Percentiles rank a stretch among this genome's conserved stretches.
These are phyloP conservation scores for Diuraphis noxia DNA, from an alignment of 1,140 invertebrate species.

Conservation along the genomic window DNA sequence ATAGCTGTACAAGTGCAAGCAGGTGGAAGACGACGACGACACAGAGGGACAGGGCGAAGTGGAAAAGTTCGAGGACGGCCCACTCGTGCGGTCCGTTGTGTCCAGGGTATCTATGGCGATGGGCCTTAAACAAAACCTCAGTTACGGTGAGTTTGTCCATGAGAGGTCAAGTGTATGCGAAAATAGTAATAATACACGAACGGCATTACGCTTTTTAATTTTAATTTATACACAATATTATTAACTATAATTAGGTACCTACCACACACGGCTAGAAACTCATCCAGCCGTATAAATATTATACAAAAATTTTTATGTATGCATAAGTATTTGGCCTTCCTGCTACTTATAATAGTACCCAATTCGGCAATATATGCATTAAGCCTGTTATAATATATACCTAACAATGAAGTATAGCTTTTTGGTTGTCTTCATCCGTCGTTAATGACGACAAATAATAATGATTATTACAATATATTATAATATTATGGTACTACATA, in stretches of 20 bases:
- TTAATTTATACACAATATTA: background rate
- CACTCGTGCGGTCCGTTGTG: slow-evolving; percentile 53
- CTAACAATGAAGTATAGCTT: background rate
- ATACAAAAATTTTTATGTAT: background rate
- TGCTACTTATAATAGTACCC: background rate
- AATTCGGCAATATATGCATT: too few species aligned
- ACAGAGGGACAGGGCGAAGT: slow-evolving; percentile 45
- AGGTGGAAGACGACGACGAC: background rate
- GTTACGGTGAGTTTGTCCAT: slow-evolving; percentile 54
- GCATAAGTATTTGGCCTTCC: background rate
- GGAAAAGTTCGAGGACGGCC: slow-evolving; percentile 54
- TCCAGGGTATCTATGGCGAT: slow-evolving; percentile 56
- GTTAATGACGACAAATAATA: background rate
- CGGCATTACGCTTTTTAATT: background rate
- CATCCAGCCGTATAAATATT: background rate
- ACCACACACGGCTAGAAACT: background rate
- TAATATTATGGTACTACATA: background rate
- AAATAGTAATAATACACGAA: background rate
- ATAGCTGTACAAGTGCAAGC: slow-evolving; percentile 27
- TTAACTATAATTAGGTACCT: background rate
- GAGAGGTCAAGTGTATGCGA: background rate
- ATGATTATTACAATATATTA: background rate
- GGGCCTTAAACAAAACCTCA: slow-evolving; percentile 57
- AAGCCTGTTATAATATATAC: background rate
- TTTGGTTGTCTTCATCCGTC: background rate